These are phyloP conservation scores for Heliconius himera DNA, from an alignment of 1,140 invertebrate species.

Conservation along the genomic window DNA sequence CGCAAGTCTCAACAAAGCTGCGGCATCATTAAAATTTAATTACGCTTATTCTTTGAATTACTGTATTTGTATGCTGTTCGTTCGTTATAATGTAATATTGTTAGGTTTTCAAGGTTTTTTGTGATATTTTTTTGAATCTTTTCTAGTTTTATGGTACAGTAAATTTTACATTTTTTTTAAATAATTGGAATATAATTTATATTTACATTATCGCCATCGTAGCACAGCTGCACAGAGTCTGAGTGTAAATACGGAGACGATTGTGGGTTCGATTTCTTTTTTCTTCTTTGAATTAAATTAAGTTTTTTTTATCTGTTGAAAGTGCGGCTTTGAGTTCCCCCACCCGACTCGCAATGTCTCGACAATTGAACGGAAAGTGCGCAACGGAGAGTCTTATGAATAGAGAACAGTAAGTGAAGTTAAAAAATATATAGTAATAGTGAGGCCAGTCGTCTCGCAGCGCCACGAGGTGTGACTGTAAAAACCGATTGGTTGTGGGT, in stretches of 20 bases:
- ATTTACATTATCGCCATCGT: not conserved
- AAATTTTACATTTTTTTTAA: not conserved
- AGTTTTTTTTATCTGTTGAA: too few relatives aligned
- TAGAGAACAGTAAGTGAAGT: too few relatives aligned
- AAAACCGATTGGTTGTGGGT: too few relatives aligned
- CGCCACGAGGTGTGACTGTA: too few relatives aligned
- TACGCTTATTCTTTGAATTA: conserved; percentile 13
- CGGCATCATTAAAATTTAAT: conserved; percentile 11
- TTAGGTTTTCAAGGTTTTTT: not conserved
- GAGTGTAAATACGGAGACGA: not conserved
- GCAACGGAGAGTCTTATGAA: too few relatives aligned
- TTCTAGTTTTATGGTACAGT: not conserved
- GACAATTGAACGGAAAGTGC: not conserved
- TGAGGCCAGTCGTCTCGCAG: too few relatives aligned
- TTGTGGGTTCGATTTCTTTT: not conserved
- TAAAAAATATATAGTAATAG: too few relatives aligned
- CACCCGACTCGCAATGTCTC: not conserved
- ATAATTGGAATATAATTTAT: not conserved
- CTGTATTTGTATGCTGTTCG: not conserved
- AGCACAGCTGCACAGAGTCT: not conserved
- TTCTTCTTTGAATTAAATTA: too few relatives aligned
- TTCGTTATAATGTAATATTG: conserved; percentile 8
- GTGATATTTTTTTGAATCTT: not conserved
- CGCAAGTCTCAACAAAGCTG: conserved; percentile 7
- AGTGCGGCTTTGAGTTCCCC: not conserved